Conservation (phyloP, 2,113 vertebrate species). For the Embiotoca jacksoni region DNA sequence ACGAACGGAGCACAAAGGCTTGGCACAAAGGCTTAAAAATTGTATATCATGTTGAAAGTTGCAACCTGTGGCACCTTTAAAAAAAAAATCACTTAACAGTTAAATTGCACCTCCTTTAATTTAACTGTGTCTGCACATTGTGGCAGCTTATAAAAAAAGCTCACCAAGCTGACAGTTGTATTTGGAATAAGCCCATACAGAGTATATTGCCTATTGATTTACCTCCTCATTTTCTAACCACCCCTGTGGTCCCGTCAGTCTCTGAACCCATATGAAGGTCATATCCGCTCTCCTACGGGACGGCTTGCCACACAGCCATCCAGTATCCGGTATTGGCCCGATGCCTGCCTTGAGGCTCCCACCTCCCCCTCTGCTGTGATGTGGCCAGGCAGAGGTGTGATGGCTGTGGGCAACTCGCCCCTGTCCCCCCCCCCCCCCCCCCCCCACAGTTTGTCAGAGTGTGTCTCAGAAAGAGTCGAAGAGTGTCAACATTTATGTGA, state of each 20-base stretch:
- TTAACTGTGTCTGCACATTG: conserved; percentile 46
- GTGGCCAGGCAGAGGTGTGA: conserved; percentile 66
- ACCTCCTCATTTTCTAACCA: conserved; percentile 51
- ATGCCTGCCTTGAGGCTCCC: conserved; percentile 21
- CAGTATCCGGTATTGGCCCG: conserved; percentile 4
- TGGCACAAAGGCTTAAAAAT: not conserved
- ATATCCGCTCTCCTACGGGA: conserved; percentile 31
- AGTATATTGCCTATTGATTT: conserved; percentile 68
- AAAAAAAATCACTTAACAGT: conserved; percentile 26
- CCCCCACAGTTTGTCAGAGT: conserved; percentile 66
- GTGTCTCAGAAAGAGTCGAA: conserved; percentile 44
- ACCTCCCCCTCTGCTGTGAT: conserved; percentile 25
- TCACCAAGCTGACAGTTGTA: conserved; percentile 48
- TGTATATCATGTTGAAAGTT: not conserved
- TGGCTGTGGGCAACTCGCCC: conserved; percentile 63
- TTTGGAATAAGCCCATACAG: conserved; percentile 36
- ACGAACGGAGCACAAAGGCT: too few relatives aligned
- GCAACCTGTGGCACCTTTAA: conserved; percentile 10
- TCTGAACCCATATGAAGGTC: conserved; percentile 67
- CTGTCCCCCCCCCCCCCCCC: conserved; percentile 31
- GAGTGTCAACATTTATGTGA: conserved; percentile 70
- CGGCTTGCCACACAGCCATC: conserved; percentile 25
- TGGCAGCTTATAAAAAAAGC: conserved; percentile 17
- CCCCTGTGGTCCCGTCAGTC: conserved; percentile 38
- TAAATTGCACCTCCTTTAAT: conserved; percentile 39